phyloP scores from a whole-genome alignment of 2,888 invertebrate species.

The Xylota segnis region DNA sequence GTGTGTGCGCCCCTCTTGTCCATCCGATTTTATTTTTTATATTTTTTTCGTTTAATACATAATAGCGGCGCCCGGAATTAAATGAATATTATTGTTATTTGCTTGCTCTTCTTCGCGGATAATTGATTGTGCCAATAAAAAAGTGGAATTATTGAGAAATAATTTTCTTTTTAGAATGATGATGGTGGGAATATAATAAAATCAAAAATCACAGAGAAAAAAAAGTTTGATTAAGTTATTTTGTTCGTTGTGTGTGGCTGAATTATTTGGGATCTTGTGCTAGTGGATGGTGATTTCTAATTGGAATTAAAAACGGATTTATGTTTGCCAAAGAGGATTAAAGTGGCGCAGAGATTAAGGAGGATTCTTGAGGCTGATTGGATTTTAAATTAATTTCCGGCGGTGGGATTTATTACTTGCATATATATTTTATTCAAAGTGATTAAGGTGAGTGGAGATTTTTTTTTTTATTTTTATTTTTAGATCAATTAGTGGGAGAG shows the following conservation, averaged over 20 bases:
- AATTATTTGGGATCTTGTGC: slow-evolving; percentile 12
- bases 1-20: slow-evolving; percentile 26
- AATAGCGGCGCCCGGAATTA: slow-evolving; percentile 70
- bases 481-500: background rate
- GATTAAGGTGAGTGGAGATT: slow-evolving; percentile 46
- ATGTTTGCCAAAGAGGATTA: slow-evolving; percentile 41
- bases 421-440: background rate
- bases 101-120: slow-evolving; percentile 56
- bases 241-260: slow-evolving; percentile 41
- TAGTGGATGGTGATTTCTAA: slow-evolving; percentile 17
- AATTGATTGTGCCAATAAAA: slow-evolving; percentile 72
- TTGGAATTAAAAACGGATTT: slow-evolving; percentile 39
- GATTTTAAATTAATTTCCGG: slow-evolving; percentile 17
- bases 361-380: slow-evolving; percentile 24
- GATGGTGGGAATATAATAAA: slow-evolving; percentile 47
- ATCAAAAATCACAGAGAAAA: background rate
- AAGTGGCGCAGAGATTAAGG: slow-evolving; percentile 32
- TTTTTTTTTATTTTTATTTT: background rate
- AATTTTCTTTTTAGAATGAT: slow-evolving; percentile 37
- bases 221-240: slow-evolving; percentile 50
- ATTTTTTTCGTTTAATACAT: background rate
- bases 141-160: slow-evolving; percentile 50
- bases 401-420: slow-evolving; percentile 20
- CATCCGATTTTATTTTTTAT: background rate
- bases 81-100: slow-evolving; percentile 66